Percentiles rank a stretch among this genome's conserved stretches.
Conservation (phyloP, 2,113 vertebrate genomes). For the Megaceryle torquata region DNA sequence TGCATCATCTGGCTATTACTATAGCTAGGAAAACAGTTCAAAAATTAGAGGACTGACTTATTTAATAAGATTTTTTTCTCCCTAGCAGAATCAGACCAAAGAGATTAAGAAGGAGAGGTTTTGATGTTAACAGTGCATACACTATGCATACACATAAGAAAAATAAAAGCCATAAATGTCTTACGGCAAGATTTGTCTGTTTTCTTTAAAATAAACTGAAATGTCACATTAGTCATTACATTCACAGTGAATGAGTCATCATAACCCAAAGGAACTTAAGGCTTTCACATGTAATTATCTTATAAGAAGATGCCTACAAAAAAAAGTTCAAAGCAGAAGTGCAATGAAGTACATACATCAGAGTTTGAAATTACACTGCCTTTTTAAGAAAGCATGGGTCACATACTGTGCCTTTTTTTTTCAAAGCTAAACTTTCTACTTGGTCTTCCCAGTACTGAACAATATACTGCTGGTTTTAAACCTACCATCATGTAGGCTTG, state of each 20-base stretch:
- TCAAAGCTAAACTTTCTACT: not conserved
- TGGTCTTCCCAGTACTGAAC: not conserved
- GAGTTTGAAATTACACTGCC: not conserved
- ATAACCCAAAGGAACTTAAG: not conserved
- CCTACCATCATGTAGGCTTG: not conserved
- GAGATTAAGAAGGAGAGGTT: not conserved
- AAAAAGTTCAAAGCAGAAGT: not conserved
- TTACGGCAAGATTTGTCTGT: not conserved
- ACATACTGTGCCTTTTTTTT: not conserved
- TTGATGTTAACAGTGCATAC: not conserved
- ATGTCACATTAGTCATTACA: slow-evolving; percentile 20
- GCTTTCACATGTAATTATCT: not conserved
- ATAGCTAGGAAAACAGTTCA: not conserved
- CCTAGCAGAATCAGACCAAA: not conserved
- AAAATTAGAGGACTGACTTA: not conserved
- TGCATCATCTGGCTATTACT: not conserved
- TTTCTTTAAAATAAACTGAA: slow-evolving; percentile 38
- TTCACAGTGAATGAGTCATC: not conserved
- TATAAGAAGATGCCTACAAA: not conserved
- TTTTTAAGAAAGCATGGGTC: not conserved
- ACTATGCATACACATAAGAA: not conserved
- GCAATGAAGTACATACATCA: not conserved
- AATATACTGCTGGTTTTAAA: not conserved
- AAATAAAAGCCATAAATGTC: not conserved
- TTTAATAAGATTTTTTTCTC: not conserved